phyloP scores from a whole-genome alignment of 2,888 invertebrate genomes.

The Rapana venosa region DNA sequence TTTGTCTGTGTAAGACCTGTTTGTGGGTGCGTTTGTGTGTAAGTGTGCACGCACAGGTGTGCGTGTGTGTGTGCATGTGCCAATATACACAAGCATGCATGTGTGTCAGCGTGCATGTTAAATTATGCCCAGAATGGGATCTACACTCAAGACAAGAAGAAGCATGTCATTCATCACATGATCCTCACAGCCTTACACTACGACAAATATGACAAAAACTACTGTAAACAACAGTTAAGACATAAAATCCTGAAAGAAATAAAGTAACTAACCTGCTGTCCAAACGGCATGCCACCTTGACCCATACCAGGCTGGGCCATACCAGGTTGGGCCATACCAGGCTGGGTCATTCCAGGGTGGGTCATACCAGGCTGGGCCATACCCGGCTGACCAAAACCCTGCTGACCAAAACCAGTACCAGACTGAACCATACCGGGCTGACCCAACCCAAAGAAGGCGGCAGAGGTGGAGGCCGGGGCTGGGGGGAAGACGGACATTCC shows the following conservation, averaged over 20 bases:
- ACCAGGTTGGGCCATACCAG: conserved; percentile 8
- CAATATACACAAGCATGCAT: too few relatives aligned
- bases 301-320: conserved; percentile 8
- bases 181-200: too few relatives aligned
- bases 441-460: conserved; percentile 15
- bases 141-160: too few relatives aligned
- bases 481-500: conserved; percentile 38
- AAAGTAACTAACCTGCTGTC: conserved; percentile 24
- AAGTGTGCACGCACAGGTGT: too few relatives aligned
- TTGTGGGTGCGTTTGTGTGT: too few relatives aligned
- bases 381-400: not conserved
- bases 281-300: conserved; percentile 1
- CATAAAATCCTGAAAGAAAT: conserved; percentile 5
- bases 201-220: too few relatives aligned
- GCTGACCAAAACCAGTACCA: not conserved
- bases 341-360: not conserved
- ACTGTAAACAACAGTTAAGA: not conserved
- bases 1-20: too few relatives aligned
- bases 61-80: too few relatives aligned
- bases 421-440: not conserved
- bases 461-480: conserved; percentile 1
- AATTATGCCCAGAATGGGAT: too few relatives aligned
- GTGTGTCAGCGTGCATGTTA: too few relatives aligned
- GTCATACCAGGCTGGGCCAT: not conserved
- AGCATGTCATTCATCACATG: too few relatives aligned